phyloP scores from a whole-genome alignment of 2,888 invertebrate species.

The Plagodis dolabraria region DNA sequence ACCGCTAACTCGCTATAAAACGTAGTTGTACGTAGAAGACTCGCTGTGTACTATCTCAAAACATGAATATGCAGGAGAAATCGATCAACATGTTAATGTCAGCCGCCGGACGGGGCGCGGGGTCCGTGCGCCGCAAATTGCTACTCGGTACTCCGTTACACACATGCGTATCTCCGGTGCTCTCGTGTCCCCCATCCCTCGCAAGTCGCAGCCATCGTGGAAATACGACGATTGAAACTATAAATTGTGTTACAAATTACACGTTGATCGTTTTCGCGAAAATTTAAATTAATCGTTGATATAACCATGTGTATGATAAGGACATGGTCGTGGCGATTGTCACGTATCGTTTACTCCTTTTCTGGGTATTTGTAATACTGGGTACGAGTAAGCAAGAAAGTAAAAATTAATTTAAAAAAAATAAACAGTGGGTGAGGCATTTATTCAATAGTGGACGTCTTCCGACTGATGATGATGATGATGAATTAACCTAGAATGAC shows the following conservation, averaged over 20 bases:
- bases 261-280: background rate
- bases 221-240: constrained; percentile 10
- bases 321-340: constrained; percentile 18
- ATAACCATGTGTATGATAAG: constrained; percentile 11
- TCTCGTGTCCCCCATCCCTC: background rate
- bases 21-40: constrained; percentile 37
- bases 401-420: too few species aligned
- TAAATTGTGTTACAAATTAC: constrained; percentile 7
- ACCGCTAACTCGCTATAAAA: constrained; percentile 25
- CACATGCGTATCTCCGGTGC: constrained; percentile 5
- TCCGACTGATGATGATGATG: too few species aligned
- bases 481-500: too few species aligned
- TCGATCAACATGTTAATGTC: constrained; percentile 61
- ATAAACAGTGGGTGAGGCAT: too few species aligned
- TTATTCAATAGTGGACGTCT: too few species aligned
- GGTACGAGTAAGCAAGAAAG: too few species aligned
- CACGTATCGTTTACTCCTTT: constrained; percentile 29
- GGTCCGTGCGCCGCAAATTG: constrained; percentile 45
- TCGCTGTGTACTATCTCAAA: constrained; percentile 35
- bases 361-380: constrained; percentile 20
- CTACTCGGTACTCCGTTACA: constrained; percentile 23
- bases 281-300: constrained; percentile 1
- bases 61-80: constrained; percentile 58
- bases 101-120: constrained; percentile 46
- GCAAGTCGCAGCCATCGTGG: background rate